phyloP scores from a whole-genome alignment of 2,797 vertebrate genomes.

The Muscicapa comitata region DNA sequence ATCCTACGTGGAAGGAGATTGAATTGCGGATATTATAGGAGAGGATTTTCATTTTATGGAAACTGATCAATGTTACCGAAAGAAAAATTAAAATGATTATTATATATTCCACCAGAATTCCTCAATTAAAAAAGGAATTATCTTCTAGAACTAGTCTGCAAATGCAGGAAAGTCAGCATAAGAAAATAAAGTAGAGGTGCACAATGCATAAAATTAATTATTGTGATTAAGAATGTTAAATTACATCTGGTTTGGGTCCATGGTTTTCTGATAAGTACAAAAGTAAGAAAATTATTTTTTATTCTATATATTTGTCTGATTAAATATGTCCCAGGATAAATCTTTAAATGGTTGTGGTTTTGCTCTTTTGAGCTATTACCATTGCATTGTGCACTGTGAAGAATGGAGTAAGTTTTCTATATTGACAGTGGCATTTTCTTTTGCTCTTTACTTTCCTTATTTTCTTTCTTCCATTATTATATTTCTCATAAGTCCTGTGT shows the following conservation, averaged over 20 bases:
- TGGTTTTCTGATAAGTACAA: background rate
- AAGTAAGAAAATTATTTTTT: background rate
- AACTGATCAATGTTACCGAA: background rate
- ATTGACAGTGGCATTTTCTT: background rate
- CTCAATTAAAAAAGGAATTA: background rate
- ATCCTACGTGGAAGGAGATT: background rate
- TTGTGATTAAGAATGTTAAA: background rate
- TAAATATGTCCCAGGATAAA: background rate
- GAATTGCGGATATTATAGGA: background rate
- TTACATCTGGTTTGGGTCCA: background rate
- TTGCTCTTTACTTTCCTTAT: background rate
- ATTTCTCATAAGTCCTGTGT: background rate
- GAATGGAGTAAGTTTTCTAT: background rate
- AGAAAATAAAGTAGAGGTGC: background rate
- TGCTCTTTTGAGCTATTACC: background rate
- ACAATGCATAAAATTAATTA: background rate
- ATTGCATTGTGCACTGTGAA: background rate
- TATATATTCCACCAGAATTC: background rate
- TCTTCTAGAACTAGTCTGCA: background rate
- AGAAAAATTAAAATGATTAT: background rate
- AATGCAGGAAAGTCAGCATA: background rate
- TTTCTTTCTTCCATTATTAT: background rate
- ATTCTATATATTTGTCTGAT: background rate
- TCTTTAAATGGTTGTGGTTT: background rate
- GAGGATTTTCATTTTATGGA: background rate